Percentiles rank a stretch among this genome's conserved stretches.
Conservation (phyloP, 2,888 invertebrate species). For the Brenthis ino region DNA sequence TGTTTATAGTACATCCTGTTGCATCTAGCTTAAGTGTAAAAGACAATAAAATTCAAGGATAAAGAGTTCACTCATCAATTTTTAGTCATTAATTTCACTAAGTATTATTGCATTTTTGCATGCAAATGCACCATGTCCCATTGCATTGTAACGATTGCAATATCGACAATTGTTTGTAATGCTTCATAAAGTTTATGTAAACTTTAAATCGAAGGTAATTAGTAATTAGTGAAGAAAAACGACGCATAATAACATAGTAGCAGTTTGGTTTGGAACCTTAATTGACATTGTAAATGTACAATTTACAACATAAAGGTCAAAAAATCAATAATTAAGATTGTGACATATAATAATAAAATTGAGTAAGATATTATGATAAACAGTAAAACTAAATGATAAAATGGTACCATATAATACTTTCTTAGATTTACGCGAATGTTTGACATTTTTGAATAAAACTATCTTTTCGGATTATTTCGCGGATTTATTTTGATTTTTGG, state of each 20-base stretch:
- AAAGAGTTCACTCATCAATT: too few relatives aligned
- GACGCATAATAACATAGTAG: conserved; percentile 16
- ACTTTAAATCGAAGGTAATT: conserved; percentile 7
- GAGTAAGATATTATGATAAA: neutral
- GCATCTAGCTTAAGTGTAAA: too few relatives aligned
- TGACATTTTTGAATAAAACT: too few relatives aligned
- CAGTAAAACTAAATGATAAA: neutral
- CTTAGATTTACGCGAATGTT: too few relatives aligned
- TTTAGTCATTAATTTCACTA: too few relatives aligned
- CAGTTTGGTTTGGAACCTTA: conserved; percentile 1
- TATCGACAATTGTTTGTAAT: neutral
- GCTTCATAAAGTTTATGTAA: conserved; percentile 4
- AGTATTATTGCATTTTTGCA: too few relatives aligned
- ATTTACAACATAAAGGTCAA: conserved; percentile 15
- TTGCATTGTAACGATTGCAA: too few relatives aligned
- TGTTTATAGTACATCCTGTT: too few relatives aligned
- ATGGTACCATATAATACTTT: neutral
- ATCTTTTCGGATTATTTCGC: too few relatives aligned
- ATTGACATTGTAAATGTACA: conserved; percentile 2
- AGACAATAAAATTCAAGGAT: too few relatives aligned
- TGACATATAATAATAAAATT: neutral
- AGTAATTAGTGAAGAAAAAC: conserved; percentile 3
- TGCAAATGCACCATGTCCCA: too few relatives aligned
- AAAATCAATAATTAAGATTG: conserved; percentile 14
- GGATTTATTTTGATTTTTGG: too few relatives aligned